These are phyloP conservation scores for Centrocercus urophasianus DNA, from an alignment of 2,113 vertebrate genomes.

Conservation along the genomic window DNA sequence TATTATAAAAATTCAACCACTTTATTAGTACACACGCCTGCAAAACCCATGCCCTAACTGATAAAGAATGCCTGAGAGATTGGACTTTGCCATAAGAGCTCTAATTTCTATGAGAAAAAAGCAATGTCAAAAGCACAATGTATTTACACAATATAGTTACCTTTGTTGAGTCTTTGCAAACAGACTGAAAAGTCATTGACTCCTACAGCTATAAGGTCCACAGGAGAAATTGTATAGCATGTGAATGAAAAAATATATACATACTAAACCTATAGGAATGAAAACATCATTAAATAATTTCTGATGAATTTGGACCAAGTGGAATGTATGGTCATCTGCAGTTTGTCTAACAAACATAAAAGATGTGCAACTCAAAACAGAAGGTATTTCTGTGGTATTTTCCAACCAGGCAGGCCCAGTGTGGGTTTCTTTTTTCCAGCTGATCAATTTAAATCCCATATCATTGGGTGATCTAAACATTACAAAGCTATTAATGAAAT, in stretches of 20 bases:
- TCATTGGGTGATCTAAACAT: not conserved
- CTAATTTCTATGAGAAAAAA: slow-evolving; percentile 10
- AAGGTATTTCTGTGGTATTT: not conserved
- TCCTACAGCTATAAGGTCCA: not conserved
- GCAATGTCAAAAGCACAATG: not conserved
- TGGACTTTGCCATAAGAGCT: not conserved
- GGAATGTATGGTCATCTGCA: not conserved
- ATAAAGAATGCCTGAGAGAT: not conserved
- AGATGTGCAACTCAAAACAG: not conserved
- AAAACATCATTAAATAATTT: not conserved
- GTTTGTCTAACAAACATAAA: not conserved
- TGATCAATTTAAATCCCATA: not conserved
- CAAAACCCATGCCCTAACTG: not conserved
- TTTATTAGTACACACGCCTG: not conserved
- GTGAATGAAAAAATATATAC: not conserved
- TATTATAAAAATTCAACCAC: not conserved
- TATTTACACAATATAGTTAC: not conserved
- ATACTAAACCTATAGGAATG: not conserved
- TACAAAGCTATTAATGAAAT: not conserved
- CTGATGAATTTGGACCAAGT: not conserved
- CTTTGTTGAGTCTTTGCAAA: not conserved
- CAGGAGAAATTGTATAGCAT: not conserved
- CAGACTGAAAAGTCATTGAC: not conserved
- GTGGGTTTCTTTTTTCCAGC: not conserved
- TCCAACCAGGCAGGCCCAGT: not conserved